Evolutionary conservation across 1,140 invertebrate species (phyloP), one percentile per base, ranked within the genome.

Genomic region (Neomicropteryx cornuta): DNA sequence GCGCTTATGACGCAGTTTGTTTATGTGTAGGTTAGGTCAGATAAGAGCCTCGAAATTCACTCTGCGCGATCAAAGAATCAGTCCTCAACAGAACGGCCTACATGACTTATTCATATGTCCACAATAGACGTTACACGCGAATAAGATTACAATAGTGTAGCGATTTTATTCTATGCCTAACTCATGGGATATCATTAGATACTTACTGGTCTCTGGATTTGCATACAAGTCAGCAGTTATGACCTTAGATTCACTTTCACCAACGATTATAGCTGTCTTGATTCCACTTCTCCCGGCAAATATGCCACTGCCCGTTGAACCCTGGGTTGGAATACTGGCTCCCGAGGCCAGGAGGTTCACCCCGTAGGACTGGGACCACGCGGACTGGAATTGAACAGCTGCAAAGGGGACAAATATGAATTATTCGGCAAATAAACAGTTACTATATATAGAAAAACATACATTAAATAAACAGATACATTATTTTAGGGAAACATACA

Each of bases 311-410:
- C 70, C 70, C 16, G 57, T 54, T 20, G 53, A 59, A 2, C 57
- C 54, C 6, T 18, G 38, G 3, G 8, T 31, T 0, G 62, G 63
- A 17, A 43, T 17, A 45, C 60, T 67, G n/a, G 48, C 58, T 14
- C 68, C 68, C 23, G 68, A 51, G 0, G 63, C 60, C 16, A 71
- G 37, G 2, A 71, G 46, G 41, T 70, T 71, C 0, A 70, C 54
- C 43, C 62, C 49, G 14, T 66, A 61, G 11, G 51, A 58, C 32
- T 44, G 55, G 6, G 68, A 56, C 58, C 67, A 71, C 19, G 64
- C 60, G 38, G 60, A 52, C 50, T 71, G 68, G 13, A 58, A 44
- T 33, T 61, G 57, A 0, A 68, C 24, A 3, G 66, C 57, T 46
- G 32, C 31, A 44, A 50, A 28, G 34, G 42, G 22, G 8, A 21